Percentiles rank a stretch among this genome's conserved stretches.
Conservation (phyloP, 1,140 invertebrate genomes). For the Drosophila novamexicana region DNA sequence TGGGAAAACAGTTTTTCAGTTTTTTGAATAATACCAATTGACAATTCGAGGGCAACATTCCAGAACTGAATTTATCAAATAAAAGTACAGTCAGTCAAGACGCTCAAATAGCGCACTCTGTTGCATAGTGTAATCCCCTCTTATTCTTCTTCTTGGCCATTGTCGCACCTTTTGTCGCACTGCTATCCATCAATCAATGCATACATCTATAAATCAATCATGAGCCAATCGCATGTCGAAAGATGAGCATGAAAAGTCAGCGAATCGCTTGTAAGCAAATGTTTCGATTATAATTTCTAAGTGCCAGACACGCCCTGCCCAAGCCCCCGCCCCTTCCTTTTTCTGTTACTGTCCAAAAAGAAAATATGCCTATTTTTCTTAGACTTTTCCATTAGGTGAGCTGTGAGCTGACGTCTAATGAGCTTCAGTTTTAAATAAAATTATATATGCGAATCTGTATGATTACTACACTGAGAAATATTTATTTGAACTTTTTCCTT, state of each 20-base stretch:
- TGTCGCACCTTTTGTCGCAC: conserved; percentile 50
- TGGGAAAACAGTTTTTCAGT: conserved; percentile 71
- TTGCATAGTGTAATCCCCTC: conserved; percentile 9
- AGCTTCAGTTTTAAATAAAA: background rate
- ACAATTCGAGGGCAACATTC: conserved; percentile 64
- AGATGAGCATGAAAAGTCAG: conserved; percentile 43
- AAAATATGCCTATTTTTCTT: conserved; percentile 20
- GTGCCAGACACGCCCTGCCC: conserved; percentile 27
- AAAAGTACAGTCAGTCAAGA: conserved; percentile 74
- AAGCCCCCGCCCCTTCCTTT: background rate
- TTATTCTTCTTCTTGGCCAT: conserved; percentile 23
- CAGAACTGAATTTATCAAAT: conserved; percentile 19
- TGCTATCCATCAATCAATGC: conserved; percentile 58
- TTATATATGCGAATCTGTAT: background rate
- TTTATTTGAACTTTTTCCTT: no score
- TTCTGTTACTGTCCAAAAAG: conserved; percentile 5
- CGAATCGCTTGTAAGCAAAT: conserved; percentile 50
- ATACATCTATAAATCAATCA: conserved; percentile 59
- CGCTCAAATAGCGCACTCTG: conserved; percentile 8
- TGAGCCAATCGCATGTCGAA: conserved; percentile 8
- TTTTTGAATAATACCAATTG: conserved; percentile 74
- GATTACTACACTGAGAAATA: no score
- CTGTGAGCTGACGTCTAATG: conserved; percentile 53
- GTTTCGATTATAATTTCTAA: conserved; percentile 42
- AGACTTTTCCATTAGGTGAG: conserved; percentile 43